Base-by-base conservation (phyloP, 2,797 vertebrate species). In the Sebastolobus altivelis region DNA sequence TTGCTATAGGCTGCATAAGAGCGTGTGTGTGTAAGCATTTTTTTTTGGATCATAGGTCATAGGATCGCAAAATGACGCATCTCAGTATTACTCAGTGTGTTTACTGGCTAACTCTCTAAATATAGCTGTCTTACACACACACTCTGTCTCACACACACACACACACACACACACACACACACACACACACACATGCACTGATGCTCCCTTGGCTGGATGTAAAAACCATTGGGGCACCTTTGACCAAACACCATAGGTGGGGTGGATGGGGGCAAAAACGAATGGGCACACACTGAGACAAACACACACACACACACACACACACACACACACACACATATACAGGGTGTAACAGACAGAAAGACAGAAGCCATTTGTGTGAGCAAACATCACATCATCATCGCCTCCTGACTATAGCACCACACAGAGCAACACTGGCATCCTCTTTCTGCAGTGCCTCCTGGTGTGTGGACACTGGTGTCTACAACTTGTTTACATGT, bases 41-140 rank as follows among this genome's bases (percentile, higher is more conserved):
- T 69, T 69, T 58, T 82, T 83, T 71, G 73, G 27, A 78, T 55
- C 49, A 72, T 69, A 27, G 61, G 62, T 85, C 75, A 83, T 56
- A 52, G 49, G 68, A 81, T 77, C 76, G 73, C 72, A 82, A 85
- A 69, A 85, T 93, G 90, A 93, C 58, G 20, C 80, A 90, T 87
- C 79, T 63, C 52, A 18, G 63, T 38, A 66, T 92, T 92, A 88
- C 76, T 92, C 90, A 92, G 73, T 77, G 80, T 88, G 77, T 92
- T 92, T 92, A 85, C 85, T 65, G 77, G 76, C 75, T 74, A 72
- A 73, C 65, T 65, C 14, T 91, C 89, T 93, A 92, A 93, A 93
- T 93, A 89, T 90, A 94, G 88, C 84, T 52, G 52, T 66, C 72
- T 80, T 62, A 77, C 70, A 78, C 62, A 74, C 25, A 68, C 40